Conservation (phyloP, 2,888 invertebrate genomes). For the Ormyrus rosae region DNA sequence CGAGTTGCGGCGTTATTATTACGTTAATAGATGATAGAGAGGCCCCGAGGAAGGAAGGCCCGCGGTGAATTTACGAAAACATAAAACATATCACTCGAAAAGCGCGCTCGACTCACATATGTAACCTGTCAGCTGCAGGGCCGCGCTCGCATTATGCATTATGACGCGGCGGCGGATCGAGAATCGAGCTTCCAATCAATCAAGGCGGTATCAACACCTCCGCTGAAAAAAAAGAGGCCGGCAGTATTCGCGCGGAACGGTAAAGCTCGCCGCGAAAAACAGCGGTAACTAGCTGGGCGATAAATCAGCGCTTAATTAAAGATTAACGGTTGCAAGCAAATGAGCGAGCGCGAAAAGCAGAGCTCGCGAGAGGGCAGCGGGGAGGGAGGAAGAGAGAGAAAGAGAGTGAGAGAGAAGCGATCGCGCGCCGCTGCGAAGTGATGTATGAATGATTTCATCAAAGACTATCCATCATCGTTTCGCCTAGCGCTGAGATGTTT, state of each 20-base stretch:
- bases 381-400: background rate
- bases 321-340: constrained; percentile 69
- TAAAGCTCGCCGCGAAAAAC: too few species aligned
- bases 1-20: constrained; percentile 29
- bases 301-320: constrained; percentile 74
- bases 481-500: constrained; percentile 69
- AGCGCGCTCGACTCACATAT: constrained; percentile 9
- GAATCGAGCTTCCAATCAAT: constrained; percentile 13
- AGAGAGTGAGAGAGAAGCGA: constrained; percentile 2
- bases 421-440: constrained; percentile 48
- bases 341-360: constrained; percentile 49
- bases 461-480: constrained; percentile 72
- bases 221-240: constrained; percentile 16
- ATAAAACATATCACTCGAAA: constrained; percentile 59
- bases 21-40: constrained; percentile 53
- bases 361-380: constrained; percentile 17
- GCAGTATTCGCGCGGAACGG: background rate
- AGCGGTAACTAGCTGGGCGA: constrained; percentile 48
- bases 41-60: background rate
- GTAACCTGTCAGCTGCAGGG: constrained; percentile 37
- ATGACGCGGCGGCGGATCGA: constrained; percentile 21
- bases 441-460: constrained; percentile 74
- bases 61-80: constrained; percentile 30
- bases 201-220: constrained; percentile 37
- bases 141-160: constrained; percentile 18